phyloP scores from a whole-genome alignment of 2,113 vertebrate genomes.

The Rhinopomastus cyanomelas region DNA sequence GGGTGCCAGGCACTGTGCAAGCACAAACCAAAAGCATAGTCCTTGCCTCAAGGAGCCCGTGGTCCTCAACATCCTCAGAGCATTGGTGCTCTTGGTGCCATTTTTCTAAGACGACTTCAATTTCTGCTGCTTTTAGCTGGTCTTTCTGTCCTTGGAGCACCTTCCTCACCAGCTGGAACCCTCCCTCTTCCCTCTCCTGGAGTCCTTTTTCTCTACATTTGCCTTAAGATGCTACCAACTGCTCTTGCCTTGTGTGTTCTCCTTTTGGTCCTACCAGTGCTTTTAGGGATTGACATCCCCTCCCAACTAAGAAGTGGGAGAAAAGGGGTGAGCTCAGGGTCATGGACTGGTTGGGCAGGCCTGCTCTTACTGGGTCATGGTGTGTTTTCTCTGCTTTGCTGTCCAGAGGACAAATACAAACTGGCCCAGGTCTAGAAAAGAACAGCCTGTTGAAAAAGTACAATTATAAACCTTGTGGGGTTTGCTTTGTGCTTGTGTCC shows the following conservation, averaged over 20 bases:
- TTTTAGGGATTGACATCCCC: constrained; percentile 30
- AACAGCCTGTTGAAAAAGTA: neutral
- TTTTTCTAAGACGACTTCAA: neutral
- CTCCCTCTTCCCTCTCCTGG: neutral
- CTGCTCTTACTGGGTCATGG: neutral
- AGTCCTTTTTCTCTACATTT: neutral
- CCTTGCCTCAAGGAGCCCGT: neutral
- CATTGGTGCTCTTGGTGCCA: neutral
- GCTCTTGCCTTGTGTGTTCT: neutral
- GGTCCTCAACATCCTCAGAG: neutral
- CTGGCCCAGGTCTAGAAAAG: neutral
- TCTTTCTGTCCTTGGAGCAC: neutral
- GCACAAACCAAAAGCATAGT: neutral
- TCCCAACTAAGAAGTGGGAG: neutral
- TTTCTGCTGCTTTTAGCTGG: constrained; percentile 44
- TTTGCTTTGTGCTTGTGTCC: neutral
- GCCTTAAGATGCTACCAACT: neutral
- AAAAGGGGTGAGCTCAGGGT: neutral
- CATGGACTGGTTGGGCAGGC: neutral
- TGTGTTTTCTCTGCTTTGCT: neutral
- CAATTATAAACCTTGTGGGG: neutral
- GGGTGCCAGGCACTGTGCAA: neutral
- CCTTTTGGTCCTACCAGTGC: neutral
- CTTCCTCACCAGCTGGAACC: neutral
- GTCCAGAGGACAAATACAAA: neutral